Percentiles rank a stretch among this genome's conserved stretches.
phyloP scores from a whole-genome alignment of 2,888 invertebrate species.

The Digitonthophagus gazella region DNA sequence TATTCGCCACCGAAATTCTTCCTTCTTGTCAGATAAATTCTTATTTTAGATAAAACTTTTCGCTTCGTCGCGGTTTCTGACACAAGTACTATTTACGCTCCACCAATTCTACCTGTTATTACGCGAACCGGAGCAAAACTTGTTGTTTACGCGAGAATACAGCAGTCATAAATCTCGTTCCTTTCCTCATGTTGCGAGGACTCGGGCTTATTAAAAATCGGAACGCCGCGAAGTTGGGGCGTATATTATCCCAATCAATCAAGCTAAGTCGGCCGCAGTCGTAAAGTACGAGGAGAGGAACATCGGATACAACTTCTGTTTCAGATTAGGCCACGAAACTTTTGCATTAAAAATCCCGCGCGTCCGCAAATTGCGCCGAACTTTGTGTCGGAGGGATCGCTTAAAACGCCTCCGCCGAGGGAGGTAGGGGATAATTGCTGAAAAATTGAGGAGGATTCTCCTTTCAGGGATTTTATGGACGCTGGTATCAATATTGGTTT shows the following conservation, averaged over 20 bases:
- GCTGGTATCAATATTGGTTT: not conserved
- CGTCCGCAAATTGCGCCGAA: constrained; percentile 25
- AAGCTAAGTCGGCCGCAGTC: not conserved
- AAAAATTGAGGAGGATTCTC: not conserved
- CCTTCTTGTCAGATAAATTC: not conserved
- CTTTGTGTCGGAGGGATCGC: constrained; percentile 9
- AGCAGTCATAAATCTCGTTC: not conserved
- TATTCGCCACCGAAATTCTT: too few relatives aligned
- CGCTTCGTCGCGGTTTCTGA: not conserved
- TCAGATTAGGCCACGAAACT: constrained; percentile 31
- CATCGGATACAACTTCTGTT: constrained; percentile 28
- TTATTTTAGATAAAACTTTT: not conserved
- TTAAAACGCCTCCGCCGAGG: not conserved
- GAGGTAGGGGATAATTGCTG: not conserved
- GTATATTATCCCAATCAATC: not conserved
- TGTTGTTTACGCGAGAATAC: not conserved
- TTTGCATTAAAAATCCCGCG: constrained; percentile 29
- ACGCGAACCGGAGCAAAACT: not conserved
- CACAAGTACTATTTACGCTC: not conserved
- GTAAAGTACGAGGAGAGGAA: constrained; percentile 24
- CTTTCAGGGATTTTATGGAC: not conserved
- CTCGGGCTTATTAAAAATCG: not conserved
- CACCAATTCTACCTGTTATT: not conserved
- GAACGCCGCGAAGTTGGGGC: not conserved
- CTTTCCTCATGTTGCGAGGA: not conserved